Conservation (phyloP, 2,888 invertebrate genomes). For the Amiota minor region DNA sequence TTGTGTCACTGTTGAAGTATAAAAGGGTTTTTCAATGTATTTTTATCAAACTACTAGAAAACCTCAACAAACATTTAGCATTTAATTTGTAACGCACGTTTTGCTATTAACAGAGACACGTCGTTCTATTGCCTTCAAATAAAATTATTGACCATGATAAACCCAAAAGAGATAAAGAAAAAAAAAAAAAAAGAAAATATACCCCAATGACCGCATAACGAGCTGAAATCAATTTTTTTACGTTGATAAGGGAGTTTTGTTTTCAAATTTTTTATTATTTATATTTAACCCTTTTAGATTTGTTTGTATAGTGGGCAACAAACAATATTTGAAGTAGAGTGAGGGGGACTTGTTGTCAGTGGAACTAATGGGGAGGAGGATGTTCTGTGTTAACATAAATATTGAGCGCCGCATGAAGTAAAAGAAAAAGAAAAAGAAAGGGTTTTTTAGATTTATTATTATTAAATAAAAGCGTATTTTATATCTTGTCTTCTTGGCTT, state of each 20-base stretch:
- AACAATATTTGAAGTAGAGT: no score
- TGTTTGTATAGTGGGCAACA: slow-evolving; percentile 11
- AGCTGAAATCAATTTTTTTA: slow-evolving; percentile 66
- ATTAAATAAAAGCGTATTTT: slow-evolving; percentile 54
- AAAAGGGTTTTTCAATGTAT: slow-evolving; percentile 64
- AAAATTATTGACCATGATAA: slow-evolving; percentile 55
- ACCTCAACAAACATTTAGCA: slow-evolving; percentile 59
- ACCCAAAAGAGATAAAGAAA: slow-evolving; percentile 35
- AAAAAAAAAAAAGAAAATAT: slow-evolving; percentile 50
- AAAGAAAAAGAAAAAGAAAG: not conserved
- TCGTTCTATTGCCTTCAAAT: no score
- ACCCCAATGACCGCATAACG: slow-evolving; percentile 68
- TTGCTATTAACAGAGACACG: slow-evolving; percentile 48
- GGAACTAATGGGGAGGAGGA: no score
- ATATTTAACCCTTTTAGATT: not conserved
- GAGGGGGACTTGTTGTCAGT: no score
- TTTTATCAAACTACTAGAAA: slow-evolving; percentile 57
- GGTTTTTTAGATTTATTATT: slow-evolving; percentile 56
- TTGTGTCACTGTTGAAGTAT: slow-evolving; percentile 58
- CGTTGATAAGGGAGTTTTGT: slow-evolving; percentile 58
- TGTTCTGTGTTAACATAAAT: slow-evolving; percentile 47
- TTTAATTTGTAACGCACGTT: slow-evolving; percentile 69
- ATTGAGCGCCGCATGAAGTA: not conserved
- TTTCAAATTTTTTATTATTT: slow-evolving; percentile 17
- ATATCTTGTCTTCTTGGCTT: slow-evolving; percentile 42